A percentile compares a stretch with the other conserved stretches of the same genome.
Evolutionary conservation across 2,113 vertebrate genomes (phyloP).

Genomic region (zebrafish (Danio rerio)): GRCz12tu NC_133180.1:63563001-63563500

Average conservation of each 20-base stretch:
- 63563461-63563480: neutral
- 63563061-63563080: slow-evolving; percentile 23
- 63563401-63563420: neutral
- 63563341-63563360: slow-evolving; percentile 9
- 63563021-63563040: neutral
- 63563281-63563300: neutral
- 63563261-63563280: slow-evolving; percentile 4
- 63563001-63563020: neutral
- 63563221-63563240: slow-evolving; percentile 12
- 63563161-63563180: neutral
- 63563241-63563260: neutral
- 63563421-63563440: neutral
- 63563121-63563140: neutral
- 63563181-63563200: neutral
- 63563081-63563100: slow-evolving; percentile 5
- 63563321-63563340: neutral
- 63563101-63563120: slow-evolving; percentile 10
- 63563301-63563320: neutral
- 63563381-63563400: neutral
- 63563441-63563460: no score
- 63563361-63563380: neutral
- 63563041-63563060: neutral
- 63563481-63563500: neutral
- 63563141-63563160: neutral
- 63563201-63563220: neutral